Base-by-base conservation (phyloP, 2,113 vertebrate genomes). In the Rutilus rutilus region DNA sequence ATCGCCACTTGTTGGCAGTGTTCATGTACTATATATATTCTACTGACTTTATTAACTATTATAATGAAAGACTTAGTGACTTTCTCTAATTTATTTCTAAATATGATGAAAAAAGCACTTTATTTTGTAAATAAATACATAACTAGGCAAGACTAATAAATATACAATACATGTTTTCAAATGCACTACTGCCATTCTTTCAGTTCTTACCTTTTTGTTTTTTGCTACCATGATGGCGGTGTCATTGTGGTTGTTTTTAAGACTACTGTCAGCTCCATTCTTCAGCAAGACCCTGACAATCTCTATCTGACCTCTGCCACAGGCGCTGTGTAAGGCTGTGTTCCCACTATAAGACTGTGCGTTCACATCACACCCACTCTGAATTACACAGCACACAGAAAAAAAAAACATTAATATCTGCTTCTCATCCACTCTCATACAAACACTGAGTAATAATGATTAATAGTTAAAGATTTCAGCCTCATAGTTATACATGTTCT, bases 241-340 rank as follows among this genome's bases (percentile, higher is more conserved):
- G 92, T 98, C 97, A 0, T 98, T 98, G 91, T 98, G 96, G 64
- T 96, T 96, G 92, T 97, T 98, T 93, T 98, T 98, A 82, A 98
- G 91, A 87, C 95, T 95, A 73, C 95, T 95, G 92, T 98, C 96
- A 0, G 97, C 97, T 21, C 97, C 96, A 12, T 94, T 97, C 79
- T 95, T 95, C 59, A 97, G 93, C 86, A 98, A 92, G 8, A 95
- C 89, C 6, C 96, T 89, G 75, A 96, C 94, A 0, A 95, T 95
- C 42, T 96, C 96, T 74, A 95, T 91, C 60, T 97, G 95, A 11
- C 96, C 97, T 25, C 97, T 93, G 19, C 97, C 97, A 2, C 96
- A 96, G 4, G 97, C 96, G 0, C 93, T 93, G 84, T 97, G 97
- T 81, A 98, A 92, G 0, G 97, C 96, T 0, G 97, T 97, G 93